Conservation (phyloP, 2,113 vertebrate species). For the Girardinichthys multiradiatus region DNA sequence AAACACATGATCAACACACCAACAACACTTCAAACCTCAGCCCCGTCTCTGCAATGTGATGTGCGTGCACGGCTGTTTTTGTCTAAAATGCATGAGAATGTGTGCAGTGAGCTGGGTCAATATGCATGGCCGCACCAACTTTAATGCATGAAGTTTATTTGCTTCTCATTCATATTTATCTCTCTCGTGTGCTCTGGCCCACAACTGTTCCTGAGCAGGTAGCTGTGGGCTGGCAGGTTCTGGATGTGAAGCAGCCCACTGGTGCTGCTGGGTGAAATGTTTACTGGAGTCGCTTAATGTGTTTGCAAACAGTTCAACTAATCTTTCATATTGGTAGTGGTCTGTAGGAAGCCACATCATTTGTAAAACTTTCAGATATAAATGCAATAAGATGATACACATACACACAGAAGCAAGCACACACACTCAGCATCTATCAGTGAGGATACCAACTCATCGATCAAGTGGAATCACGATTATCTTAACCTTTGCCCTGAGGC, state of each 20-base stretch:
- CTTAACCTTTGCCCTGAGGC: constrained; percentile 76
- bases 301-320: constrained; percentile 55
- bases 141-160: constrained; percentile 52
- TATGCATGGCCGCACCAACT: constrained; percentile 59
- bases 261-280: constrained; percentile 8
- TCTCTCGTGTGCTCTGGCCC: constrained; percentile 29
- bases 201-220: constrained; percentile 46
- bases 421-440: constrained; percentile 38
- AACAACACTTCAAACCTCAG: constrained; percentile 5
- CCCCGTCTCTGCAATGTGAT: neutral
- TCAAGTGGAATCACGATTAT: constrained; percentile 75
- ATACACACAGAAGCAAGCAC: constrained; percentile 31
- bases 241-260: neutral
- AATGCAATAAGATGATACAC: constrained; percentile 36
- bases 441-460: constrained; percentile 66
- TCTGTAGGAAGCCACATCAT: neutral
- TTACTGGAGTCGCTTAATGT: constrained; percentile 18
- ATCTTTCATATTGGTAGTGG: constrained; percentile 13
- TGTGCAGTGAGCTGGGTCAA: constrained; percentile 61
- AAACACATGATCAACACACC: neutral
- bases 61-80: constrained; percentile 54
- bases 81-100: constrained; percentile 51
- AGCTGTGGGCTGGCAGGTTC: neutral
- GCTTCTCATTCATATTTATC: constrained; percentile 70
- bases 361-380: constrained; percentile 26